phyloP scores from a whole-genome alignment of 53 echinoderm and acorn worm species.

The Stichopus horrens region DNA sequence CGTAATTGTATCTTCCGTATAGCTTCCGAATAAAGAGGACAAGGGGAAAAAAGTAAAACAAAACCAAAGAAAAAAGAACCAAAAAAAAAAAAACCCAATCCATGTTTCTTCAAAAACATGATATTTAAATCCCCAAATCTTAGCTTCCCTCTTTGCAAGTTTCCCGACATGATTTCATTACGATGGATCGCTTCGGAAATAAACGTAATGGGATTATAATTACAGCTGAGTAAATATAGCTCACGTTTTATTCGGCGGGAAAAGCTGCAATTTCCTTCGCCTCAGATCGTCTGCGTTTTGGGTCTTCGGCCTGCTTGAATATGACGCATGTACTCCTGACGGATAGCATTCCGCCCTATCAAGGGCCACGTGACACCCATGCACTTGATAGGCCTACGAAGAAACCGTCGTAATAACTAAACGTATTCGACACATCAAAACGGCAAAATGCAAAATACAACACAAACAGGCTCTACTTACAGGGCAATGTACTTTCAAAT shows the following conservation, averaged over 20 bases:
- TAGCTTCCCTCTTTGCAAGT: neutral
- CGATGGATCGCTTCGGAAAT: conserved; percentile 37
- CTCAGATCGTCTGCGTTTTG: neutral
- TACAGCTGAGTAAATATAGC: conserved; percentile 40
- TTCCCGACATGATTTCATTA: conserved; percentile 24
- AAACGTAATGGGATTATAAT: conserved; percentile 45
- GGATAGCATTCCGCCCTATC: neutral
- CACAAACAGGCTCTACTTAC: too few relatives aligned
- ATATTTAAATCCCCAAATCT: conserved; percentile 11
- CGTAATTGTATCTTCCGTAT: too few relatives aligned
- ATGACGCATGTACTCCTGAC: neutral
- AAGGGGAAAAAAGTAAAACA: neutral
- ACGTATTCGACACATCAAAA: too few relatives aligned
- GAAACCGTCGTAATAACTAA: too few relatives aligned
- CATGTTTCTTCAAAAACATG: conserved; percentile 36
- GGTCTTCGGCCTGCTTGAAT: neutral
- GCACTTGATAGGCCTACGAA: neutral
- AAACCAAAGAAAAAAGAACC: neutral
- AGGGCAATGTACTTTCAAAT: too few relatives aligned
- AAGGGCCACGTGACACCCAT: neutral
- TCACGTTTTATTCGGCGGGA: neutral
- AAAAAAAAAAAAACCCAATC: neutral
- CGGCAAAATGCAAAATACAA: too few relatives aligned
- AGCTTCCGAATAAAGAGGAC: too few relatives aligned
- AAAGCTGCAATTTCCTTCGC: neutral